A percentile compares a stretch with the other conserved stretches of the same genome.
phyloP scores from a whole-genome alignment of 1,140 invertebrate species.

The Pogonognathellus flavescens region DNA sequence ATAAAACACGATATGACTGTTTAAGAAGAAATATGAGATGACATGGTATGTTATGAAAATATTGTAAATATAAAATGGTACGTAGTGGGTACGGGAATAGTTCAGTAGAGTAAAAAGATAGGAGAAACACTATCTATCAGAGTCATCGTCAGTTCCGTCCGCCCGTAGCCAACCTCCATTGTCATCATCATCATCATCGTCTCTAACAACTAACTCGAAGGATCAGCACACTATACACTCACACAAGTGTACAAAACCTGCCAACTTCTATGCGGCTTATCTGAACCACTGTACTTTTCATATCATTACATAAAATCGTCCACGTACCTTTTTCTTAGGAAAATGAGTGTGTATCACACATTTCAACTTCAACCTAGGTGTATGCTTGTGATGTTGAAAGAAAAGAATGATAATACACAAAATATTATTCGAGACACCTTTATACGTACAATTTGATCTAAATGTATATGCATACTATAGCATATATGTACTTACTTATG shows the following conservation, averaged over 20 bases:
- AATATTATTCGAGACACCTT: too few species aligned
- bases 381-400: not conserved
- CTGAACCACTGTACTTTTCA: not conserved
- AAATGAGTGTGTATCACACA: slow-evolving; percentile 32
- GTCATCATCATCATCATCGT: slow-evolving; percentile 5
- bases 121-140: slow-evolving; percentile 34
- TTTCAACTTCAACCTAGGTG: not conserved
- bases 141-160: slow-evolving; percentile 45
- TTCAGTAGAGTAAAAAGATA: too few species aligned
- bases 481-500: too few species aligned
- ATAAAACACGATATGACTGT: too few species aligned
- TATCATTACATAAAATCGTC: slow-evolving; percentile 29
- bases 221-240: not conserved
- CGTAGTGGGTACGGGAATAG: too few species aligned
- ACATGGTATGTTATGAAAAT: too few species aligned
- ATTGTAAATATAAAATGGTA: too few species aligned
- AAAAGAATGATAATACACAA: not conserved
- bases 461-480: too few species aligned
- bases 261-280: slow-evolving; percentile 34
- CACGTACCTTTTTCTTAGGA: slow-evolving; percentile 19
- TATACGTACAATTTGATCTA: too few species aligned
- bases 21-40: too few species aligned
- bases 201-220: not conserved
- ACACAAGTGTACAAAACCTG: not conserved
- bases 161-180: slow-evolving; percentile 34